Base-by-base conservation (phyloP, 2,113 vertebrate genomes). In the Megaptera novaeangliae region DNA sequence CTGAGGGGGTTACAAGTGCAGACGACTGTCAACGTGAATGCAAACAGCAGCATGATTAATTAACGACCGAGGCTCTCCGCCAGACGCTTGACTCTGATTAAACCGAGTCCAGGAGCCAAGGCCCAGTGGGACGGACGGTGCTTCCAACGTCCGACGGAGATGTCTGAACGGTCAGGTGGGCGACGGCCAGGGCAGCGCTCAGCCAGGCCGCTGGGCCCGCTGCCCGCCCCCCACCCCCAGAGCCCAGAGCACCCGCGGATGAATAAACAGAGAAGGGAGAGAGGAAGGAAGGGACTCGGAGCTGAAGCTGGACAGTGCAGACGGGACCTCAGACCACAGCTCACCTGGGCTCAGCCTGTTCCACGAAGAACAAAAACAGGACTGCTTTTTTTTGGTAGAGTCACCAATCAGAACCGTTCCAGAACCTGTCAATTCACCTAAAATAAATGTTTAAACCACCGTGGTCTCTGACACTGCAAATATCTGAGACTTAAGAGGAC, bases 51-150 rank as follows among this genome's bases (percentile, higher is more conserved):
- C 0, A 1, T 77, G 94, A 95, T 98, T 98, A 97, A 97, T 98
- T 97, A 97, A 97, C 89, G 80, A 93, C 86, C 66, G 49, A 82
- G 93, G 82, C 63, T 88, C 66, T 63, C 68, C 91, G 88, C 97
- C 97, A 97, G 97, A 94, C 81, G 74, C 94, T 96, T 72, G 87
- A 91, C 94, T 96, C 96, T 98, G 95, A 97, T 96, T 95, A 97
- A 96, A 94, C 4, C 1, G 34, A 96, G 71, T 31, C 31, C n/a
- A 41, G 88, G 44, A 78, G 80, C 52, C 77, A 36, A 25, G 34
- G 34, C 77, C 13, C 77, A 25, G 52, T 2, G 7, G 77, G 77
- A n/a, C 12, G 57, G 20, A 23, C 2, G 2, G 34, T 25, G 52
- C 49, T 36, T 21, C n/a, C 49, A 36, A 21, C 34, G 0, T 3